phyloP scores from a whole-genome alignment of 2,888 invertebrate species.

The Sinodicranocentrus sp. region DNA sequence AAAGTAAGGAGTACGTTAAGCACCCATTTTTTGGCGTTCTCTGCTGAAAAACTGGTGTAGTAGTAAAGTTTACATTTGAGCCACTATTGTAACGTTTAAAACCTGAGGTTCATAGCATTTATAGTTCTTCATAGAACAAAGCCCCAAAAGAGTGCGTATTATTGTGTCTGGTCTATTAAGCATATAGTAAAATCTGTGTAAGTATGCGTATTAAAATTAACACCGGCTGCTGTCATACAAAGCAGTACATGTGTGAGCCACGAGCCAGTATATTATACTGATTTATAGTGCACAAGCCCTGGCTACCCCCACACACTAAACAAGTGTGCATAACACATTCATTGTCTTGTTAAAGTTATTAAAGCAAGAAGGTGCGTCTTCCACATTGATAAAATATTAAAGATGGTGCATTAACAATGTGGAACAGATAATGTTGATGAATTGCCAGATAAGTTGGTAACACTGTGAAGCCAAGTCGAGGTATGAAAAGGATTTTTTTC shows the following conservation, averaged over 20 bases:
- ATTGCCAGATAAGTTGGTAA: conserved; percentile 56
- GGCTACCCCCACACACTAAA: too few relatives aligned
- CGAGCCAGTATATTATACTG: too few relatives aligned
- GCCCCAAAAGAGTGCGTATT: neutral
- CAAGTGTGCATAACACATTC: too few relatives aligned
- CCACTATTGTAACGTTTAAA: too few relatives aligned
- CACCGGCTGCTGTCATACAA: too few relatives aligned
- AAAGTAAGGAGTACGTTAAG: neutral
- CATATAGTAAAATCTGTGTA: conserved; percentile 15
- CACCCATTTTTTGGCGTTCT: neutral
- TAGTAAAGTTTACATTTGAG: too few relatives aligned
- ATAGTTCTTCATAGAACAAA: neutral
- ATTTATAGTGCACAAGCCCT: too few relatives aligned
- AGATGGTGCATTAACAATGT: conserved; percentile 44
- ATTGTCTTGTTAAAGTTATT: neutral
- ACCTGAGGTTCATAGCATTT: too few relatives aligned
- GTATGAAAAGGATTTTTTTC: conserved; percentile 21
- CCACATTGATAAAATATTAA: neutral
- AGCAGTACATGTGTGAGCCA: too few relatives aligned
- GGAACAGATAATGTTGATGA: conserved; percentile 60
- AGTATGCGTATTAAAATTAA: too few relatives aligned
- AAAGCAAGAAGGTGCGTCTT: neutral
- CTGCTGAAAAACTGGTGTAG: neutral
- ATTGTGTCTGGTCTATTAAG: conserved; percentile 48
- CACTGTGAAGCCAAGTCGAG: conserved; percentile 45